Base-by-base conservation (phyloP, 2,888 invertebrate genomes). In the Merodon equestris region DNA sequence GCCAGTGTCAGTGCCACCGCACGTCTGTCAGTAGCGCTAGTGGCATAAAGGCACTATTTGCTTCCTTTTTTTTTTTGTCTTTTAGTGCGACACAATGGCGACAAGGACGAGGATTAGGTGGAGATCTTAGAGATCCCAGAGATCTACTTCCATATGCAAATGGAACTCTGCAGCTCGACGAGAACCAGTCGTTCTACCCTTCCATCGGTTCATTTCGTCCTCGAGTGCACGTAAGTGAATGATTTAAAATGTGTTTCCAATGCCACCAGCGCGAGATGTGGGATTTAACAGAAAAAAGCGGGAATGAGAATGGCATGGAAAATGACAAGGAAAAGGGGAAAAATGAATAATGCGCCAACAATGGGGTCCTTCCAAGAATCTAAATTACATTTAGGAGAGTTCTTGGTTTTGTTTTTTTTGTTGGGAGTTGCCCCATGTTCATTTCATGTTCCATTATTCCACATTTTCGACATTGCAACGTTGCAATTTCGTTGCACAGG, bases 111-210 rank as follows among this genome's bases (percentile, higher is more conserved):
- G 44, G 51, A 18, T 18, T 36, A 72, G 53, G 73, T 77, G 73
- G 73, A 79, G 74, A 79, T 79, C 27, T 7, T 27, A 4, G 27
- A 27, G 27, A 27, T 27, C 27, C 7, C 64, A 68, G 68, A 74
- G 74, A 79, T 68, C 79, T 74, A 70, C 79, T 79, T 60, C 58
- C 79, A 74, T 79, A 79, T 79, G 79, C 79, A 79, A 79, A 79
- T 79, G 79, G 79, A 74, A 70, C 68, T 66, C 74, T 44, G 50
- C 57, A 47, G 17, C 57, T 64, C 68, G 5, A 17, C 17, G 27
- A 27, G 27, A 27, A 7, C 27, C 27, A 27, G 27, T 27, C 27
- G 7, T 7, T 27, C 27, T 27, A 2, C 7, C 7, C 27, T 27
- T 2, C 27, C 27, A 27, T 27, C 27, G 7, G 27, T 4, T 27